These are phyloP conservation scores for Gortyna flavago DNA, from an alignment of 2,888 invertebrate species.

Conservation along the genomic window DNA sequence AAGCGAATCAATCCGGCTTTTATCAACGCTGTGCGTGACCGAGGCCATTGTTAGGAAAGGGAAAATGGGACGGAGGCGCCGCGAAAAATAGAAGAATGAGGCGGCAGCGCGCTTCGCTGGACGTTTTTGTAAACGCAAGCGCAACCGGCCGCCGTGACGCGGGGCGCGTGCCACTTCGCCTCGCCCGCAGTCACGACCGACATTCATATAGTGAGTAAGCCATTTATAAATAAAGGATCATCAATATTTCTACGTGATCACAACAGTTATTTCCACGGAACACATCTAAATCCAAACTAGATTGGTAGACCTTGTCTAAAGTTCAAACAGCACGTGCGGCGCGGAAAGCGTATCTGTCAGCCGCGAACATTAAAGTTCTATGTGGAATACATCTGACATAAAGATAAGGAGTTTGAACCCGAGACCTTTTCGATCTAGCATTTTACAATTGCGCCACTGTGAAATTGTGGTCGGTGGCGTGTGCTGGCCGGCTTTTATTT, in stretches of 20 bases:
- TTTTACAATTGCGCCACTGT: slow-evolving; percentile 88
- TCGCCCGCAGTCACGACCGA: slow-evolving; percentile 79
- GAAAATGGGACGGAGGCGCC: slow-evolving; percentile 85
- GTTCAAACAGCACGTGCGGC: slow-evolving; percentile 78
- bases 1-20: slow-evolving; percentile 88
- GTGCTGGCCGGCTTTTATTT: slow-evolving; percentile 85
- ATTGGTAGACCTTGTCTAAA: slow-evolving; percentile 71
- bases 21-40: slow-evolving; percentile 86
- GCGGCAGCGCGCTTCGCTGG: slow-evolving; percentile 81
- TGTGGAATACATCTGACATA: slow-evolving; percentile 82
- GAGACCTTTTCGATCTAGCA: slow-evolving; percentile 87
- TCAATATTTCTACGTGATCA: slow-evolving; percentile 67
- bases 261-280: slow-evolving; percentile 34
- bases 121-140: slow-evolving; percentile 71
- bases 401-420: slow-evolving; percentile 85
- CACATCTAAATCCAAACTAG: slow-evolving; percentile 46
- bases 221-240: slow-evolving; percentile 68
- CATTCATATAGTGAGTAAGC: slow-evolving; percentile 77
- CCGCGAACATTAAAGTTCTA: slow-evolving; percentile 73
- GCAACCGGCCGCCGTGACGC: slow-evolving; percentile 73
- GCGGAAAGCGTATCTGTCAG: slow-evolving; percentile 74
- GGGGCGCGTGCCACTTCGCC: slow-evolving; percentile 81
- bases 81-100: slow-evolving; percentile 84
- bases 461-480: slow-evolving; percentile 82
- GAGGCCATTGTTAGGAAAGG: slow-evolving; percentile 88